phyloP scores from a whole-genome alignment of 2,797 vertebrate genomes.

The Aselliscus stoliczkanus region DNA sequence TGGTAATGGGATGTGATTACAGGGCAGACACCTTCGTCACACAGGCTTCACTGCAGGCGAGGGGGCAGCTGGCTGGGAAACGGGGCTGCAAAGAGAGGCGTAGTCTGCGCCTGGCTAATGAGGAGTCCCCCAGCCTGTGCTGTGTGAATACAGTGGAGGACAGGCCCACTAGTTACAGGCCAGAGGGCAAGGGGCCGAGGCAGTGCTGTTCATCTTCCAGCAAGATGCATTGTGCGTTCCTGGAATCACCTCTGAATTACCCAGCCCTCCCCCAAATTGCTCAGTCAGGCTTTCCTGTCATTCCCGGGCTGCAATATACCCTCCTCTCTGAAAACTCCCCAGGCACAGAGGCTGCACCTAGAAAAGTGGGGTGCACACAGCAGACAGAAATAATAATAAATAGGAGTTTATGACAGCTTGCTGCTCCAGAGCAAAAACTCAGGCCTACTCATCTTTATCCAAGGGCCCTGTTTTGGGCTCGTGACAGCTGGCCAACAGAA shows the following conservation, averaged over 20 bases:
- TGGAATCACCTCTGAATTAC: not conserved
- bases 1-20: slow-evolving; percentile 61
- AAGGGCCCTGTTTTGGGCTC: not conserved
- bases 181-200: not conserved
- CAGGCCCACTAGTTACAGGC: not conserved
- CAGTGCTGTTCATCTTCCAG: not conserved
- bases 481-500: not conserved
- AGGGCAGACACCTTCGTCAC: slow-evolving; percentile 40
- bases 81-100: not conserved
- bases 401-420: not conserved
- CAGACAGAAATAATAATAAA: not conserved
- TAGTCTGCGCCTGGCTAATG: not conserved
- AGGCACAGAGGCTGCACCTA: not conserved
- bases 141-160: not conserved
- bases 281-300: not conserved
- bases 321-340: not conserved
- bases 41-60: not conserved
- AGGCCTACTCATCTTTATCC: not conserved
- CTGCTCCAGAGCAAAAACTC: not conserved
- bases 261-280: not conserved
- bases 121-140: not conserved
- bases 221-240: not conserved
- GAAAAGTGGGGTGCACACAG: not conserved
- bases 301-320: not conserved
- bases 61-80: not conserved